These are phyloP conservation scores for Tachyglossus aculeatus DNA, from an alignment of 2,797 vertebrate species.

Conservation along the genomic window DNA sequence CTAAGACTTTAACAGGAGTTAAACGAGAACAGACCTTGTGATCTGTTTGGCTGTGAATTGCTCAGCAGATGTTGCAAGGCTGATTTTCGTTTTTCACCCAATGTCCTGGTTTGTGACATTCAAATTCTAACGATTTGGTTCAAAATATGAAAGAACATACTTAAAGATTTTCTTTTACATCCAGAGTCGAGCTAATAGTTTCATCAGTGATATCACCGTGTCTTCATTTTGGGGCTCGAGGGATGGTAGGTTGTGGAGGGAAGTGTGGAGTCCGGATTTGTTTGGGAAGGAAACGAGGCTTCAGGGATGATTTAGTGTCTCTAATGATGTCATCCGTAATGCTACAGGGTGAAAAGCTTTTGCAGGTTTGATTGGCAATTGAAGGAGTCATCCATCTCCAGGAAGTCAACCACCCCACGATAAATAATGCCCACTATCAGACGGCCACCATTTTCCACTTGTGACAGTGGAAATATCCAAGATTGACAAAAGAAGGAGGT, in stretches of 20 bases:
- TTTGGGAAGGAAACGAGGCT: conserved; percentile 14
- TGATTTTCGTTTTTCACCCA: too few relatives aligned
- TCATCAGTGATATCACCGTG: neutral
- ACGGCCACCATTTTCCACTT: neutral
- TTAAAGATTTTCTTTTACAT: too few relatives aligned
- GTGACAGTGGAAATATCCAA: conserved; percentile 15
- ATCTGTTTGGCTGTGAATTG: too few relatives aligned
- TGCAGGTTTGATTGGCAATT: conserved; percentile 23
- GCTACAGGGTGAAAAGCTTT: neutral
- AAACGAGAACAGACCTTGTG: conserved; percentile 17
- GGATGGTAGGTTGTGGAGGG: neutral
- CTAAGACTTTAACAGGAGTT: conserved; percentile 17
- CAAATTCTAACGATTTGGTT: too few relatives aligned
- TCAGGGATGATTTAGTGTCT: conserved; percentile 27
- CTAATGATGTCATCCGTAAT: neutral
- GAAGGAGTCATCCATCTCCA: conserved; percentile 15
- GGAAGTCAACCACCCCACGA: neutral
- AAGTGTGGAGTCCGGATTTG: neutral
- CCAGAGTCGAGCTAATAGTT: too few relatives aligned
- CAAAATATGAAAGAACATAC: too few relatives aligned
- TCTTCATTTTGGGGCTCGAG: neutral
- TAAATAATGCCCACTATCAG: neutral
- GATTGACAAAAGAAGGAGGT: conserved; percentile 6
- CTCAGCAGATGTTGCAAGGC: too few relatives aligned
- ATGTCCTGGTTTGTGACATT: too few relatives aligned